phyloP scores from a whole-genome alignment of 1,140 invertebrate genomes.

The Conus betulinus region DNA sequence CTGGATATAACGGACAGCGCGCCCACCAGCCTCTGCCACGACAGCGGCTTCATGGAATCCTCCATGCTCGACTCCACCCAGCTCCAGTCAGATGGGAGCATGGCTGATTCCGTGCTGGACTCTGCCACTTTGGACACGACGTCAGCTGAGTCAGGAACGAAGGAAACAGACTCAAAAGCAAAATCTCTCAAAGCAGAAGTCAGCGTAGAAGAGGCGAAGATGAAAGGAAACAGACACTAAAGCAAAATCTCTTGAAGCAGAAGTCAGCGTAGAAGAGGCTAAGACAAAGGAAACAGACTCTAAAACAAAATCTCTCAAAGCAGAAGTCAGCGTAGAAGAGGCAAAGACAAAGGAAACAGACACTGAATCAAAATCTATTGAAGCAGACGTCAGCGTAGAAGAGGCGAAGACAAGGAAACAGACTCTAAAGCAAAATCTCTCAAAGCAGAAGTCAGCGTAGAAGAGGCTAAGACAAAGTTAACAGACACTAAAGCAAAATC shows the following conservation, averaged over 20 bases:
- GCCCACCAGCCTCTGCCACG: slow-evolving; percentile 14
- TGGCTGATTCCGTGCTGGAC: neutral
- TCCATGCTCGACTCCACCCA: slow-evolving; percentile 18
- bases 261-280: neutral
- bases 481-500: neutral
- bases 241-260: neutral
- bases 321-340: neutral
- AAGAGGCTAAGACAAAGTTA: neutral
- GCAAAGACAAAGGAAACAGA: neutral
- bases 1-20: neutral
- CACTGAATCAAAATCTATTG: neutral
- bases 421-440: neutral
- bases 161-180: neutral
- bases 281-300: neutral
- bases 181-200: neutral
- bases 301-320: neutral
- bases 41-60: slow-evolving; percentile 30
- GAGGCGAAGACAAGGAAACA: neutral
- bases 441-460: neutral
- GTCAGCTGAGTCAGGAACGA: neutral
- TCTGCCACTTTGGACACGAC: neutral
- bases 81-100: neutral
- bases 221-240: neutral
- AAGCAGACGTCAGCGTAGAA: neutral
- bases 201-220: neutral